A percentile compares a stretch with the other conserved stretches of the same genome.
Conservation (phyloP, 2,113 vertebrate genomes). For the Sapayoa aenigma region DNA sequence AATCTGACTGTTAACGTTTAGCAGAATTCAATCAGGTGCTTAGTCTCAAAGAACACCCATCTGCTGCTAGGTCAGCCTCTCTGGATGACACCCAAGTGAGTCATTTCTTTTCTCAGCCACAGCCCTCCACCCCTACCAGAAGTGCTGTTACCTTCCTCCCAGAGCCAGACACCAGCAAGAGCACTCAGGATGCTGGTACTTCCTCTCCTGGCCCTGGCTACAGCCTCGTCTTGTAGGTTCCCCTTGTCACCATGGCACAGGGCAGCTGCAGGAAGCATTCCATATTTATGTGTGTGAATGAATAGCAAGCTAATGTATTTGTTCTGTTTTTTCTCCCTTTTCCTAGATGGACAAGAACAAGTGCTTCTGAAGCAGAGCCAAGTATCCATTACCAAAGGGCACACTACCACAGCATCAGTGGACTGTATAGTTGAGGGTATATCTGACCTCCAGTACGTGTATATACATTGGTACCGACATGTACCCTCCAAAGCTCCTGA, state of each 20-base stretch:
- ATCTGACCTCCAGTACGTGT: accelerated
- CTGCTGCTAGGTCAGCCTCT: background rate
- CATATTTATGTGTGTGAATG: accelerated
- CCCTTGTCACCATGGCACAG: background rate
- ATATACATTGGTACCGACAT: constrained; percentile 11
- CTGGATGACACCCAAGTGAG: background rate
- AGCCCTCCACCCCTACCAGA: background rate
- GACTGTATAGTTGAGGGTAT: background rate
- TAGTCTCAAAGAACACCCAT: background rate
- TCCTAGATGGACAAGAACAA: constrained; percentile 8
- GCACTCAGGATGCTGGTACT: background rate
- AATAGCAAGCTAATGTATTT: background rate
- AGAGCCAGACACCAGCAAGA: background rate
- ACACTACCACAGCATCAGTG: background rate
- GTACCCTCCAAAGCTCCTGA: background rate
- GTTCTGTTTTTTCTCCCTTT: background rate
- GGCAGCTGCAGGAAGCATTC: background rate
- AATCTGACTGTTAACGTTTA: background rate
- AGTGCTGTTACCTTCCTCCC: background rate
- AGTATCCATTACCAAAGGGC: background rate
- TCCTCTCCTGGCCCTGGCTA: background rate
- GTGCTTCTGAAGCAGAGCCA: background rate
- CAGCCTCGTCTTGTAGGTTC: background rate
- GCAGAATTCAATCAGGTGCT: background rate
- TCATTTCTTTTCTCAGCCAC: background rate